Base-by-base conservation (phyloP, 2,113 vertebrate genomes). In the Elanoides forficatus region DNA sequence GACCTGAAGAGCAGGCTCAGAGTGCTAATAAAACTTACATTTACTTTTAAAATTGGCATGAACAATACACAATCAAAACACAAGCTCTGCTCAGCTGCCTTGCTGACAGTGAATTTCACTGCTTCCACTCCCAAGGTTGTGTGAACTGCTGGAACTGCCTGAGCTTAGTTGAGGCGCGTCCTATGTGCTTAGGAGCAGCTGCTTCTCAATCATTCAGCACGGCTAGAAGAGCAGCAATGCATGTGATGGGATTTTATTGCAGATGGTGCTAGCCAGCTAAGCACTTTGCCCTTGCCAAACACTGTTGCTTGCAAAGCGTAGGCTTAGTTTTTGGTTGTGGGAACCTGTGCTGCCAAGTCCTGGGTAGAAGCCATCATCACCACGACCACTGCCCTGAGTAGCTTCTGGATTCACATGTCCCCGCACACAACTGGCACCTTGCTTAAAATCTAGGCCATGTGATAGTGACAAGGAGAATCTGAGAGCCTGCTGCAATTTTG, bases 361-460 rank as follows among this genome's bases (percentile, higher is more conserved):
- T 4, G 0, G 23, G 21, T 34, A 23, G 55, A n/a, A 36, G 32
- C 25, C 1, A 1, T n/a, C 17, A 2, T n/a, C 3, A 5, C 40
- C 7, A 5, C 72, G 9, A 6, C 23, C 23, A 3, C 19, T 22
- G 34, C 45, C 14, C 29, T 4, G 14, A 30, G 5, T 1, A 23
- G 34, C 34, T 22, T 22, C 73, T 22, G 26, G 34, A 22, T 36
- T 30, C 19, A 3, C 4, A 2, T 13, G 23, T 36, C 22, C 34
- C 42, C 26, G 7, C 2, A 3, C 3, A 4, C 34, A 76, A 17
- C 34, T 16, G 43, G 14, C 10, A 38, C 8, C 38, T 18, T 21
- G n/a, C 18, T 32, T 22, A 11, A 43, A 18, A 29, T 10, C 38
- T 11, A n/a, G 23, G 23, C 48, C 25, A 2, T 2, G 30, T 4